A percentile compares a stretch with the other conserved stretches of the same genome.
Conservation (phyloP, 2,113 vertebrate genomes). For the Tautogolabrus adspersus region DNA sequence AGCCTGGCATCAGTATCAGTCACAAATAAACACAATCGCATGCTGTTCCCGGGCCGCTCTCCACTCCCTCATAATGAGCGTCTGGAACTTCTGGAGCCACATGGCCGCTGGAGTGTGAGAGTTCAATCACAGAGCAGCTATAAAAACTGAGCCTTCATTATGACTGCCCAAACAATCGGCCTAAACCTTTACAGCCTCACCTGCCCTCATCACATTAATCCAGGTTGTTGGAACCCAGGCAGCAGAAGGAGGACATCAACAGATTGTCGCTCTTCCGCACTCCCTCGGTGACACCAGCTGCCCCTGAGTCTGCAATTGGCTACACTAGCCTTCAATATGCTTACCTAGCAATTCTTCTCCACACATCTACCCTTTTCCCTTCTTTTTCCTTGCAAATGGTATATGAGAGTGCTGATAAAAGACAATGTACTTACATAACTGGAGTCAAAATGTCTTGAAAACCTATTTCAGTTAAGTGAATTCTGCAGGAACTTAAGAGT, state of each 20-base stretch:
- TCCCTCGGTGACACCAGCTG: constrained; percentile 64
- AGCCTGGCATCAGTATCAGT: constrained; percentile 51
- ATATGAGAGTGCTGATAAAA: constrained; percentile 6
- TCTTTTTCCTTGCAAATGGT: background rate
- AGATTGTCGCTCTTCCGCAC: constrained; percentile 54
- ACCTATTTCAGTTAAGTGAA: constrained; percentile 19
- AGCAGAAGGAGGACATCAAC: constrained; percentile 42
- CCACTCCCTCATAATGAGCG: constrained; percentile 47
- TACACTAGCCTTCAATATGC: background rate
- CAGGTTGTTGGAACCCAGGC: background rate
- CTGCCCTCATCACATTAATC: constrained; percentile 25
- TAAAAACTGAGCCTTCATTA: constrained; percentile 66
- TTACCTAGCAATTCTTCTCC: constrained; percentile 7
- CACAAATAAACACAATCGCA: constrained; percentile 66
- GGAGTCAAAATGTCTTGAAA: constrained; percentile 30
- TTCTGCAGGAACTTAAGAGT: constrained; percentile 1
- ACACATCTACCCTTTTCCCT: background rate
- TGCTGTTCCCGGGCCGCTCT: constrained; percentile 42
- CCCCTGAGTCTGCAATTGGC: constrained; percentile 19
- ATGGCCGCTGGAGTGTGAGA: constrained; percentile 50
- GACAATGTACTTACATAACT: constrained; percentile 13
- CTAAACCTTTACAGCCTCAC: constrained; percentile 28
- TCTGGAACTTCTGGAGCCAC: constrained; percentile 28
- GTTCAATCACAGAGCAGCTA: constrained; percentile 56
- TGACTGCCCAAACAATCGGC: constrained; percentile 23